phyloP scores from a whole-genome alignment of 2,113 vertebrate genomes.

The Ceyx cyanopectus region DNA sequence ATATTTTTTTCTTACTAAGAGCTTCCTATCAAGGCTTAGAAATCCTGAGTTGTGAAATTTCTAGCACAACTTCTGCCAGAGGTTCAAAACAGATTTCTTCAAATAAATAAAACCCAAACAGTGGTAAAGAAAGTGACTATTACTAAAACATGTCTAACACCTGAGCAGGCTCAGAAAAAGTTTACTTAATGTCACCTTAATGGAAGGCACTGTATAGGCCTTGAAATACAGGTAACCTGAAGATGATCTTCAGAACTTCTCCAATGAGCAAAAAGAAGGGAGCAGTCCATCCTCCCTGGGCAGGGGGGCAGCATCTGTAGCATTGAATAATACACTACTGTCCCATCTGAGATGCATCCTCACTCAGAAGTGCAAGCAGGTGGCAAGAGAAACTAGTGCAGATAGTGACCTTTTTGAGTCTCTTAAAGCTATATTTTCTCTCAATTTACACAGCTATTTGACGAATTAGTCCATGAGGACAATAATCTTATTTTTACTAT shows the following conservation, averaged over 20 bases:
- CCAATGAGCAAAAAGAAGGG: background rate
- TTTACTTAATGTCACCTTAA: background rate
- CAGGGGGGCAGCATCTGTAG: background rate
- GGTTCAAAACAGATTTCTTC: too few species aligned
- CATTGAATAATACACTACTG: background rate
- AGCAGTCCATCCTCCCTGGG: background rate
- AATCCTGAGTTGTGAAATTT: background rate
- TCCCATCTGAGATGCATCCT: background rate
- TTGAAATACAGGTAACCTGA: background rate
- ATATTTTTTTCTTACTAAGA: background rate
- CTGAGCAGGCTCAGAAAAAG: background rate
- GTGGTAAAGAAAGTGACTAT: too few species aligned
- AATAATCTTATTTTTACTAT: background rate
- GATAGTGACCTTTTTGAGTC: background rate
- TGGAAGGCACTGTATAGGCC: background rate
- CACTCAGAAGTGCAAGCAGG: background rate
- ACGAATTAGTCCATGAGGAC: background rate
- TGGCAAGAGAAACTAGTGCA: background rate
- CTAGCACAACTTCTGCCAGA: too few species aligned
- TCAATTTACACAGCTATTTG: background rate
- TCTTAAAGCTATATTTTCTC: background rate
- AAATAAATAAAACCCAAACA: too few species aligned
- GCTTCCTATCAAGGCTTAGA: background rate
- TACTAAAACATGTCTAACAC: too few species aligned
- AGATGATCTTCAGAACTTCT: background rate